Evolutionary conservation across 2,113 vertebrate species (phyloP).

Genomic region (Cariama cristata): DNA sequence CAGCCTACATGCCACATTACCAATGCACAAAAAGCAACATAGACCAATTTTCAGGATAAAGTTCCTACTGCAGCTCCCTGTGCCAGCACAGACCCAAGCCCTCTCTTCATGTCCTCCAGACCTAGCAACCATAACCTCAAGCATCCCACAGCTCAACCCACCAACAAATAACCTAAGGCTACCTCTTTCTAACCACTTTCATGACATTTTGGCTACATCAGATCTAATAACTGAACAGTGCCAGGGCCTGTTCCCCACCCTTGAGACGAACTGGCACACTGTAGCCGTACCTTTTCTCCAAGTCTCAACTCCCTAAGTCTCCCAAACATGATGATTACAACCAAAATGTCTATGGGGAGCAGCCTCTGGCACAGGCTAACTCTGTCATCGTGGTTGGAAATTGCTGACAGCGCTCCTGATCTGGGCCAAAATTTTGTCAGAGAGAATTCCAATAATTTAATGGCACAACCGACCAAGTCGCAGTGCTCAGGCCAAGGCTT

Average conservation of each 20-base stretch:
- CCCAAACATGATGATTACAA: neutral
- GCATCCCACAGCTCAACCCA: neutral
- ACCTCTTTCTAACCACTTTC: neutral
- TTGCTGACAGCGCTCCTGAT: neutral
- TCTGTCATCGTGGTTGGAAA: neutral
- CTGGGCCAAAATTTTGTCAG: neutral
- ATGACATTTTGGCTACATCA: neutral
- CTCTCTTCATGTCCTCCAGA: neutral
- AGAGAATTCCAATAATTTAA: neutral
- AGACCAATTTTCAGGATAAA: neutral
- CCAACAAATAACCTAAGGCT: neutral
- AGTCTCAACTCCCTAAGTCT: neutral
- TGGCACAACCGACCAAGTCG: neutral
- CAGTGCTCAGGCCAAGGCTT: neutral
- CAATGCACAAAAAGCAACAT: accelerated
- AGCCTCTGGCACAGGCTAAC: neutral
- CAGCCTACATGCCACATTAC: neutral
- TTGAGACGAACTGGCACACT: neutral
- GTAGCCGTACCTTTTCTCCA: neutral
- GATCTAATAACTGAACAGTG: neutral
- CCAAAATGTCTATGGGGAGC: neutral
- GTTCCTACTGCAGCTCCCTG: neutral
- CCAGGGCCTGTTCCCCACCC: accelerated
- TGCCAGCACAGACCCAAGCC: neutral
- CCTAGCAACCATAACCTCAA: neutral